Evolutionary conservation across 2,888 invertebrate genomes (phyloP).

Genomic region (Sturmia bella): DNA sequence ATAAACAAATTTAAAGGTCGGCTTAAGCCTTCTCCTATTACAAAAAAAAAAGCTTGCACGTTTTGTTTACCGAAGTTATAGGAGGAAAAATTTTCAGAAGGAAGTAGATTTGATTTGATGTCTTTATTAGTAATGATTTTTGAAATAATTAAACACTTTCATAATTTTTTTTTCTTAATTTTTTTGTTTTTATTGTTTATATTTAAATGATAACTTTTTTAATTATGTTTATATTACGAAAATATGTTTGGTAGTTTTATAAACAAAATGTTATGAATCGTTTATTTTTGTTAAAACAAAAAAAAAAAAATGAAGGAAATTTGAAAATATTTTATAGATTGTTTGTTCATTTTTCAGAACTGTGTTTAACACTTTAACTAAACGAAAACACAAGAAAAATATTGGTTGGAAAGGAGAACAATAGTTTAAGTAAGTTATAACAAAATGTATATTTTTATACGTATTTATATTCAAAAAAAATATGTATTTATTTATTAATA

Average conservation of each 20-base stretch:
- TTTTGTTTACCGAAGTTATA: neutral
- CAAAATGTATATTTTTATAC: slow-evolving; percentile 57
- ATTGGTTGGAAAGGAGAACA: slow-evolving; percentile 48
- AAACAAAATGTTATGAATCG: slow-evolving; percentile 54
- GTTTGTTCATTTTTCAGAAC: slow-evolving; percentile 17
- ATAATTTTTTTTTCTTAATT: slow-evolving; percentile 47
- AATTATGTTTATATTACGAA: slow-evolving; percentile 62
- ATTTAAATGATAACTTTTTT: slow-evolving; percentile 61
- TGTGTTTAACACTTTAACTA: slow-evolving; percentile 46
- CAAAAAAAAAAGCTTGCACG: neutral
- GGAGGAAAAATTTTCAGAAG: neutral
- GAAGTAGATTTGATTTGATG: slow-evolving; percentile 19
- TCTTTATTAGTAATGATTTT: slow-evolving; percentile 26
- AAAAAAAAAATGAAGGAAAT: slow-evolving; percentile 33
- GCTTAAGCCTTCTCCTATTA: neutral
- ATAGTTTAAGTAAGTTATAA: slow-evolving; percentile 60
- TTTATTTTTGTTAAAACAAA: slow-evolving; percentile 44
- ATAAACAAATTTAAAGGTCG: neutral
- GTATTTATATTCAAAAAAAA: slow-evolving; percentile 41
- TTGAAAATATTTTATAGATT: slow-evolving; percentile 17
- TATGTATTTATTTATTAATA: slow-evolving; percentile 43
- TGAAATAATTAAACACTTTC: slow-evolving; percentile 52
- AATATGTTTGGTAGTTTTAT: slow-evolving; percentile 61
- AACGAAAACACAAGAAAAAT: slow-evolving; percentile 36
- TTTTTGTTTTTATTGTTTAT: slow-evolving; percentile 57